Percentiles rank a stretch among this genome's conserved stretches.
Evolutionary conservation across 2,797 vertebrate genomes (phyloP).

Genomic region (Hypotaenidia philippensis): DNA sequence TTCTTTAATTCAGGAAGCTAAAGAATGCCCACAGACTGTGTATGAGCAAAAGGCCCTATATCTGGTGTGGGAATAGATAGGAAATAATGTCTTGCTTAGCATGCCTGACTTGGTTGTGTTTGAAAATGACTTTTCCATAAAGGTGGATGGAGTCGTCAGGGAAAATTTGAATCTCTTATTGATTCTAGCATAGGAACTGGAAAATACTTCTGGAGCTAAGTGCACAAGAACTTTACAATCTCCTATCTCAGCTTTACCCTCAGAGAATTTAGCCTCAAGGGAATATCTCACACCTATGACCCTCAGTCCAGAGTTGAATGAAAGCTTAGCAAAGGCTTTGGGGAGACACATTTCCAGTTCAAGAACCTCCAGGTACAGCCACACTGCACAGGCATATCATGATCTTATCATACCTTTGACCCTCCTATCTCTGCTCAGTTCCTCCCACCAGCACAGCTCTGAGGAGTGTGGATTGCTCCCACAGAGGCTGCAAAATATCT

Average conservation of each 20-base stretch:
- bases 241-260: neutral
- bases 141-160: neutral
- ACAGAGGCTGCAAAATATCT: neutral
- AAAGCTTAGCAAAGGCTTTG: neutral
- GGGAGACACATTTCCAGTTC: neutral
- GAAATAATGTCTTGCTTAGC: neutral
- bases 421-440: neutral
- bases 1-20: neutral
- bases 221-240: neutral
- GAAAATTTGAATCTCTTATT: neutral
- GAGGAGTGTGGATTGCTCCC: neutral
- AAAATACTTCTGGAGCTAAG: neutral
- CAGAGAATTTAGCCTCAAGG: neutral
- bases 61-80: neutral
- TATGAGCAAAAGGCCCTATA: neutral
- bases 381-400: neutral
- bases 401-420: neutral
- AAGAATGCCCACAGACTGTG: neutral
- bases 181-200: neutral
- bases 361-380: neutral
- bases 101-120: neutral
- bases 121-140: neutral
- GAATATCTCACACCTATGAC: neutral
- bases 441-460: neutral
- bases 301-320: neutral